Percentiles rank a stretch among this genome's conserved stretches.
Evolutionary conservation across 2,797 vertebrate species (phyloP).

Genomic region (Darevskia nairensis): DNA sequence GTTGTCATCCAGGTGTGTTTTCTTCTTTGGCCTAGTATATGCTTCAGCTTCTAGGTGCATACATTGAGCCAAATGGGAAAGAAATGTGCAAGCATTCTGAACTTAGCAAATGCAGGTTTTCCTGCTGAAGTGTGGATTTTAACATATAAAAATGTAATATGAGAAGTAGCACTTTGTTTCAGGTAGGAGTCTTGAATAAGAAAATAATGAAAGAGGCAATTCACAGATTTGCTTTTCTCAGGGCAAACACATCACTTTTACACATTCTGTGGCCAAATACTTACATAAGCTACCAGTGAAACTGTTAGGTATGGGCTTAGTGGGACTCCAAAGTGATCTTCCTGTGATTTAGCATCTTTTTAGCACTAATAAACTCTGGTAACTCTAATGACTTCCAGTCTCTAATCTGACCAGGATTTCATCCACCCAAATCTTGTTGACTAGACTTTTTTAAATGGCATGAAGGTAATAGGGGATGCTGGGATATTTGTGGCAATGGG

Average conservation of each 20-base stretch:
- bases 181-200: background rate
- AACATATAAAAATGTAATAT: background rate
- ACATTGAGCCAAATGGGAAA: background rate
- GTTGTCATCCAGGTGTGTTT: background rate
- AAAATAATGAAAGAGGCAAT: background rate
- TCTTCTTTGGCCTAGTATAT: background rate
- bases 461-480: background rate
- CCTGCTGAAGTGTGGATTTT: background rate
- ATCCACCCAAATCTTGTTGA: background rate
- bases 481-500: background rate
- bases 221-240: background rate
- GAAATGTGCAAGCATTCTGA: background rate
- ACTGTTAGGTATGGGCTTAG: background rate
- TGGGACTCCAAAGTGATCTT: background rate
- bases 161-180: background rate
- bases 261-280: background rate
- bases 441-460: background rate
- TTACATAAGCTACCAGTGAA: background rate
- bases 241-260: background rate
- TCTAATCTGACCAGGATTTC: background rate
- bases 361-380: slow-evolving; percentile 1
- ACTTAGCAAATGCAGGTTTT: background rate
- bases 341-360: background rate
- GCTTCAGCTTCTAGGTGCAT: background rate
- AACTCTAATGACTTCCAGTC: background rate